phyloP scores from a whole-genome alignment of 2,888 invertebrate genomes.

The Netelia inedita region DNA sequence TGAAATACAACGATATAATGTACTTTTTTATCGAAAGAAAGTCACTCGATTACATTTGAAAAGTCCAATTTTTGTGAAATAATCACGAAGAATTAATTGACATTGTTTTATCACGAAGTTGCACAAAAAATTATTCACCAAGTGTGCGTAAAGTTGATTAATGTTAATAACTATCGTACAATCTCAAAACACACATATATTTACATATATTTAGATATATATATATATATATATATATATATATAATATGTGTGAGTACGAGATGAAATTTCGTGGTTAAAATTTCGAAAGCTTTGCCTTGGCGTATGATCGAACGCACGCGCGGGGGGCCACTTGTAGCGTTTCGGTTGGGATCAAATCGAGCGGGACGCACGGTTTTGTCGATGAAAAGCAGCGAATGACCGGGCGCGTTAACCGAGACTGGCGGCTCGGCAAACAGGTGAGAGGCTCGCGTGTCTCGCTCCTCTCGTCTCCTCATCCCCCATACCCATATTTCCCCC shows the following conservation, averaged over 20 bases:
- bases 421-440: conserved; percentile 81
- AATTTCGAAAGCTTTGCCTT: conserved; percentile 11
- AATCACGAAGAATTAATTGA: background rate
- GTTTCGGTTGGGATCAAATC: conserved; percentile 8
- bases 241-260: background rate
- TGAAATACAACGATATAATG: no score
- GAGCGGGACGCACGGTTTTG: conserved; percentile 60
- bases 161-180: background rate
- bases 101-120: background rate
- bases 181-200: background rate
- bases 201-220: background rate
- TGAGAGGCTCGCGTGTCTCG: conserved; percentile 75
- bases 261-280: background rate
- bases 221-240: background rate
- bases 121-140: conserved; percentile 5
- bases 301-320: background rate
- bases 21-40: background rate
- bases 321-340: conserved; percentile 66
- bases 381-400: conserved; percentile 79
- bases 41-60: conserved; percentile 12
- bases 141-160: background rate
- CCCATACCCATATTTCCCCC: conserved; percentile 46
- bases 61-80: background rate
- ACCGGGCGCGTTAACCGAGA: conserved; percentile 81
- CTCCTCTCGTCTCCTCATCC: conserved; percentile 28